Percentiles rank a stretch among this genome's conserved stretches.
Conservation (phyloP, 2,797 vertebrate species). For the Ciconia nigra region DNA sequence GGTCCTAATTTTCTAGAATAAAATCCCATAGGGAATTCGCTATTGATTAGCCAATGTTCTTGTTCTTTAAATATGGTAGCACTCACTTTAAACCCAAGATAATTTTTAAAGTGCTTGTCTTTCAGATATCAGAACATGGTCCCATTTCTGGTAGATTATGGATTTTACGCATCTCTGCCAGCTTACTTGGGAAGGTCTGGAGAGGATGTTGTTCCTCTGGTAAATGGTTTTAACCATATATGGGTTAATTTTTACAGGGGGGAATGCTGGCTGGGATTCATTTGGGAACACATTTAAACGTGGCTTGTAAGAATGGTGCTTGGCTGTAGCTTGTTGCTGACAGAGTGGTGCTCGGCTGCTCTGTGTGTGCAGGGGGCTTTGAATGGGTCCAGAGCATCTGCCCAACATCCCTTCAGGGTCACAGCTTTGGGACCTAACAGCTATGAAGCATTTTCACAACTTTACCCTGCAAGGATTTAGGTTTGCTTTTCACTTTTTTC, state of each 20-base stretch:
- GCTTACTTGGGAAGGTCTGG: not conserved
- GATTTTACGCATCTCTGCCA: not conserved
- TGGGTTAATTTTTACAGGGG: not conserved
- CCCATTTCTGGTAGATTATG: not conserved
- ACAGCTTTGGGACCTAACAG: not conserved
- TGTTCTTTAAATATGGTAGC: not conserved
- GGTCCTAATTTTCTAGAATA: not conserved
- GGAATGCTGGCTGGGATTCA: not conserved
- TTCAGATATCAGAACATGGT: not conserved
- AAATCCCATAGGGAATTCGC: not conserved
- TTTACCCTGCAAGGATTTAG: not conserved
- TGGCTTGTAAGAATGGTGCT: not conserved
- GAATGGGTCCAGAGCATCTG: not conserved
- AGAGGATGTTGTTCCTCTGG: not conserved
- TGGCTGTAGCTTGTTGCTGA: not conserved
- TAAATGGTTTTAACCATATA: not conserved
- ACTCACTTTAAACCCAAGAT: not conserved
- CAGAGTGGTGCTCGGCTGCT: rapidly evolving
- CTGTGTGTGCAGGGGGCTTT: not conserved
- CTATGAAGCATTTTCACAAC: not conserved
- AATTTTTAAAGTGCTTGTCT: not conserved
- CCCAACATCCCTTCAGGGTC: not conserved
- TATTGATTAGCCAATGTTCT: not conserved
- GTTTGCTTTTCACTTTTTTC: not conserved
- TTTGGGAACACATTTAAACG: not conserved